Base-by-base conservation (phyloP, 2,113 vertebrate species). In the Panthera uncia region DNA sequence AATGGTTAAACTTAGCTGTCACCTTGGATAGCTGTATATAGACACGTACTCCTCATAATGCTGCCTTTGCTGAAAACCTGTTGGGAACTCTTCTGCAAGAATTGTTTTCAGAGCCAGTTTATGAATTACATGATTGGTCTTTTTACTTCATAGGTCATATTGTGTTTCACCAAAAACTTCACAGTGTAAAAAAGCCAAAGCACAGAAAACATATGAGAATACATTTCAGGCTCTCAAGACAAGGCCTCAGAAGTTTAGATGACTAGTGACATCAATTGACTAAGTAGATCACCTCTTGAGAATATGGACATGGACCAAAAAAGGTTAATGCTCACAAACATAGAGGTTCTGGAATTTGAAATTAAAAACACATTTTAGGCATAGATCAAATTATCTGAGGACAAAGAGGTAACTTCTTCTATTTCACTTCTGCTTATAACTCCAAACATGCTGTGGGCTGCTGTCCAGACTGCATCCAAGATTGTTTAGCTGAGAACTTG, bases 121-220 rank as follows among this genome's bases (percentile, higher is more conserved):
- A 87, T 45, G 14, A 97, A 92, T 80, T 82, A 36, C 3, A 66
- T 45, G 68, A 63, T 41, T 92, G 29, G 23, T 78, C 29, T n/a
- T 92, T 91, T 84, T 57, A 91, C 57, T 96, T 97, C 16, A 0
- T 48, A 92, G 57, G 41, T 73, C 71, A 57, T 36, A 90, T 2
- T 65, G 63, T 97, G 33, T 84, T 45, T 90, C 48, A 90, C n/a
- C 48, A 76, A 83, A 87, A 48, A 45, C 25, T 73, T 92, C 79
- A 92, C 3, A 79, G 19, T 87, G 14, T 94, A n/a, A 89, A 93
- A 95, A 97, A 23, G 15, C 29, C 63, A 94, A 83, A 86, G 78
- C 52, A 93, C 4, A 98, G 31, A 85, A 97, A 95, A 84, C 41
- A 61, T 5, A 55, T 11, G 25, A 83, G 11, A 83, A 65, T 45